A percentile compares a stretch with the other conserved stretches of the same genome.
phyloP scores from a whole-genome alignment of 1,140 invertebrate genomes.

The Anastrepha obliqua region DNA sequence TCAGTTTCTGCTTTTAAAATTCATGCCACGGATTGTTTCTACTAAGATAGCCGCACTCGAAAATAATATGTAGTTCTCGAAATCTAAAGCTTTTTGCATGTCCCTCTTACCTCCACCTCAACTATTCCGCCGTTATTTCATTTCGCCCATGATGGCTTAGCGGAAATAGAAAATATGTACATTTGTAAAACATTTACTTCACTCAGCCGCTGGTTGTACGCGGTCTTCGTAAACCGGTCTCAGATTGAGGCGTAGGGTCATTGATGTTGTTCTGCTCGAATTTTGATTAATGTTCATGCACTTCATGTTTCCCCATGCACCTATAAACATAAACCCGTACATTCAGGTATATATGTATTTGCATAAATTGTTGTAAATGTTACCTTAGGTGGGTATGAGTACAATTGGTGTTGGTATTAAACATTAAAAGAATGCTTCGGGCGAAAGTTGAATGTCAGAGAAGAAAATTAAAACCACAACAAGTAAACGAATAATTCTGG shows the following conservation, averaged over 20 bases:
- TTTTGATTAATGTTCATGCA: slow-evolving; percentile 39
- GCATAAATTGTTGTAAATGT: not conserved
- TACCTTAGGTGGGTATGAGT: too few species aligned
- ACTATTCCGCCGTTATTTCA: too few species aligned
- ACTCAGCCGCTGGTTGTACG: slow-evolving; percentile 14
- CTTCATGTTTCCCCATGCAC: not conserved
- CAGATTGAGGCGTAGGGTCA: not conserved
- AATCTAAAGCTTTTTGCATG: not conserved
- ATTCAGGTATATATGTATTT: not conserved
- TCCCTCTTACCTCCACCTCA: too few species aligned
- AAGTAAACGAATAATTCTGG: not conserved
- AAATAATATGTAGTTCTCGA: not conserved
- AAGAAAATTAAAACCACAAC: not conserved
- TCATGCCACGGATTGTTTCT: too few species aligned
- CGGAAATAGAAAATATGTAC: slow-evolving; percentile 27
- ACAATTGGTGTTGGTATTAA: not conserved
- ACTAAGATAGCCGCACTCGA: too few species aligned
- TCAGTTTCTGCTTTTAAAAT: too few species aligned
- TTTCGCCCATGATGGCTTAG: not conserved
- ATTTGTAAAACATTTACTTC: not conserved
- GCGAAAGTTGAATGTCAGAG: not conserved
- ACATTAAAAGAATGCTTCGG: not conserved
- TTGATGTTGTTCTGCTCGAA: not conserved
- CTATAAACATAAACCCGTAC: not conserved
- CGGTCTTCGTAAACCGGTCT: not conserved